Evolutionary conservation across 2,797 vertebrate species (phyloP), one percentile per base, ranked within the genome.

Genomic region (Taeniopygia guttata): DNA sequence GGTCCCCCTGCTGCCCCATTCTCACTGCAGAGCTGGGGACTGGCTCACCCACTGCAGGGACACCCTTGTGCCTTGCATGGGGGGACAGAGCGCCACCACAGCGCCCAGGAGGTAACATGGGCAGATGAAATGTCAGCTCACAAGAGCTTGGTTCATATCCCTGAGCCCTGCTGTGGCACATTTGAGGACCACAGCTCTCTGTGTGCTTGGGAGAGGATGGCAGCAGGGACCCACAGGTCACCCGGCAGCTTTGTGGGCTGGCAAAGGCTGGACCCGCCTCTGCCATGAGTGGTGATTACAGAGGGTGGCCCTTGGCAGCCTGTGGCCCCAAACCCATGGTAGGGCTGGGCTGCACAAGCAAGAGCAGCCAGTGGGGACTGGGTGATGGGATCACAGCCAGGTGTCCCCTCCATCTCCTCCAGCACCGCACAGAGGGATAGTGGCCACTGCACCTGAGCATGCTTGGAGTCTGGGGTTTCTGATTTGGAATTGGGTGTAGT

Each of bases 181-280:
- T n/a, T 11, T 59, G 66, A 77, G 54, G 46, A 46, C 36, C 25
- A n/a, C 40, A 69, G 7, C 11, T 42, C 29, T 8, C 10, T 0
- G 0, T 3, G 7, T 32, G 26, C 42, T 66, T 1, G 1, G 60
- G 21, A n/a, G 30, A 14, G 22, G 13, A 29, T 3, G 7, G 27
- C n/a, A 30, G 34, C 12, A 23, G 29, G 54, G 32, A 42, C n/a
- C 30, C 40, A 7, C 27, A 4, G 1, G 22, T 36, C 45, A 29
- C 11, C 55, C 0, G 0, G 22, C 8, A 13, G 68, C 36, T 63
- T 32, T 29, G 36, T 72, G 72, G 48, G n/a, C 34, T 62, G 73
- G 23, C 20, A n/a, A 56, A 62, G 49, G 52, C 27, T 51, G 62
- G 32, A 32, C 18, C 11, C 25, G 3, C 19, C 49, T 36, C 25